A percentile compares a stretch with the other conserved stretches of the same genome.
Conservation (phyloP, 2,113 vertebrate species). For the Carlito syrichta region DNA sequence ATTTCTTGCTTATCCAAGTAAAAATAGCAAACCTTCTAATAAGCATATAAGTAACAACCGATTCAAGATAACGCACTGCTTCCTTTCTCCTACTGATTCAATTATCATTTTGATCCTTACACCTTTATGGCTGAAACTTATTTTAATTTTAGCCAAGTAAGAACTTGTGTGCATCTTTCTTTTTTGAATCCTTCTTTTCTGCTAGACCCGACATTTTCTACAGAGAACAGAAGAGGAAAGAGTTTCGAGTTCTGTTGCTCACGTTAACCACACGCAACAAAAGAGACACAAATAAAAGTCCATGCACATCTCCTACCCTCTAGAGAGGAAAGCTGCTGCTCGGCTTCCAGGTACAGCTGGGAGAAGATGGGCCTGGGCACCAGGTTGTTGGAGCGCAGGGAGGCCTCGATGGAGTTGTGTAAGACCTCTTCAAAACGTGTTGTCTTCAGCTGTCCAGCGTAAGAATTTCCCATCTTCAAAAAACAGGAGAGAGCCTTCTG, state of each 20-base stretch:
- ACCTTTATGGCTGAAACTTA: neutral
- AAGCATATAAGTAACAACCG: neutral
- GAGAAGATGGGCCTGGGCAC: conserved; percentile 95
- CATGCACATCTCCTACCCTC: conserved; percentile 83
- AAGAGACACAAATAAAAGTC: fast-evolving
- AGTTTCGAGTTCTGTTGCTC: fast-evolving
- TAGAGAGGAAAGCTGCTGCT: conserved; percentile 85
- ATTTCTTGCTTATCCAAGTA: neutral
- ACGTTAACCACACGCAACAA: fast-evolving
- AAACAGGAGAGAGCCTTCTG: neutral
- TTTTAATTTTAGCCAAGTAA: neutral
- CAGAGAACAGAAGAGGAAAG: neutral
- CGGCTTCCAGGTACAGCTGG: conserved; percentile 95
- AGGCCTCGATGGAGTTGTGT: conserved; percentile 97
- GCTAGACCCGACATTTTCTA: too few species aligned
- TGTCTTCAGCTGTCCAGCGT: conserved; percentile 94
- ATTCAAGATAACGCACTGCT: neutral
- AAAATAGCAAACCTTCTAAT: neutral
- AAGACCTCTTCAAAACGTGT: conserved; percentile 96
- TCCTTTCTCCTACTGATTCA: neutral
- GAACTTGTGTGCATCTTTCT: neutral
- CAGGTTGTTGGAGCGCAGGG: conserved; percentile 93
- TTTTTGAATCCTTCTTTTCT: neutral
- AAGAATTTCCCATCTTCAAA: conserved; percentile 95
- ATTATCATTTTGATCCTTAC: neutral